Evolutionary conservation across 2,797 vertebrate genomes (phyloP), one percentile per base, ranked within the genome.

Genomic region (Darevskia nairensis): DNA sequence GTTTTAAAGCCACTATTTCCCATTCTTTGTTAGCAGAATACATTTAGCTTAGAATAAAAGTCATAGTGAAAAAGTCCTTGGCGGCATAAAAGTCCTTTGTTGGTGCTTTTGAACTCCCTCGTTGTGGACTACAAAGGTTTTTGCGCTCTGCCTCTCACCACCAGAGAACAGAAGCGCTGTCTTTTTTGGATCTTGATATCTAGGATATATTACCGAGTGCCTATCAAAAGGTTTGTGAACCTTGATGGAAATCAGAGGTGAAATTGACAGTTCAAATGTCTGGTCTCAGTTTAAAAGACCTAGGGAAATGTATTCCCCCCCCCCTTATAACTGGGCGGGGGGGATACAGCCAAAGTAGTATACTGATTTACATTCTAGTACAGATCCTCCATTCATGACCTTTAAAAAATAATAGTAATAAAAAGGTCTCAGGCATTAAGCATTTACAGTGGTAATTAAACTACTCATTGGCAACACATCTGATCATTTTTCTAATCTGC

Each of bases 181-280:
- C 85, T 93, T 95, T 92, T 95, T 94, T 96, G 91, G 90, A 90
- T 96, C 92, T 95, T 95, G 93, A 95, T 96, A 96, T 96, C 96
- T 94, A 94, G 96, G 95, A 95, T 96, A 95, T 89, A 95, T 97
- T 97, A 95, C 94, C 89, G 92, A 96, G 93, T 92, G 90, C 76
- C 94, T 96, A 92, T 95, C 95, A 96, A 95, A 97, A 96, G 96
- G 88, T 94, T 95, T 96, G 94, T 96, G 96, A 97, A 95, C 95
- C 95, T 96, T 96, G 96, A 96, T 96, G 92, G 96, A 96, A 97
- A 97, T 97, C 96, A 97, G 95, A 97, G 96, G 96, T 97, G 96
- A 97, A 97, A 96, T 96, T 96, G 96, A 96, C 96, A 97, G 96
- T 97, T 97, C 96, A 97, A 94, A 97, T 97, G 96, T 96, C 96